Conservation (phyloP, 2,113 vertebrate species). For the Zootoca vivipara region DNA sequence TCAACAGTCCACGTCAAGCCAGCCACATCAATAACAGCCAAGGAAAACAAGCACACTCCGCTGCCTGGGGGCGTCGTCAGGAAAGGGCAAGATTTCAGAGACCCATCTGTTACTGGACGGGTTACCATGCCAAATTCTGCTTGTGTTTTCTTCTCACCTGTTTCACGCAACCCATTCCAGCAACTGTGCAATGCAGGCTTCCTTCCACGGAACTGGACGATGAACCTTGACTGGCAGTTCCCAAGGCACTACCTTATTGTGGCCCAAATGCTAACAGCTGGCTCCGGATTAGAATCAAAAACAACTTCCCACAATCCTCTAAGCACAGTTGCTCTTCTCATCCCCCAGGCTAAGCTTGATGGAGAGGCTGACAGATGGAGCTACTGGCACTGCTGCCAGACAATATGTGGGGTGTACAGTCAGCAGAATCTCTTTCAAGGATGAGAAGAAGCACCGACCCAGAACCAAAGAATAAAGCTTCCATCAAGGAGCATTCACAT, state of each 20-base stretch:
- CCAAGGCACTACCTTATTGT: neutral
- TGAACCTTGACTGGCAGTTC: conserved; percentile 12
- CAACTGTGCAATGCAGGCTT: neutral
- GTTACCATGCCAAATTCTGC: neutral
- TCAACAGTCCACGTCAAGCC: neutral
- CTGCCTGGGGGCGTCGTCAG: neutral
- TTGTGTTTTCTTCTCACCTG: neutral
- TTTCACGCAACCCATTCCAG: neutral
- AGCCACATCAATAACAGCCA: neutral
- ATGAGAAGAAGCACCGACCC: neutral
- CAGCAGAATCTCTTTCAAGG: neutral
- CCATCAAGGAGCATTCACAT: neutral
- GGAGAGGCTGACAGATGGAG: neutral
- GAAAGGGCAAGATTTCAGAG: neutral
- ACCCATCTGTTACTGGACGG: neutral
- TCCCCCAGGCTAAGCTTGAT: neutral
- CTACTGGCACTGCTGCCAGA: neutral
- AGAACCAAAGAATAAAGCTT: neutral
- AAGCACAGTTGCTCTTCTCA: neutral
- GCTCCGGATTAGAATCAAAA: conserved; percentile 4
- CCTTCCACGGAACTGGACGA: neutral
- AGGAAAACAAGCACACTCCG: conserved; percentile 20
- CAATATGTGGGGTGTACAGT: neutral
- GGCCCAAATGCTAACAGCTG: neutral
- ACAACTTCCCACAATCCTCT: neutral